Percentiles rank a stretch among this genome's conserved stretches.
Conservation (phyloP, 2,797 vertebrate species). For the Anguilla megastoma region DNA sequence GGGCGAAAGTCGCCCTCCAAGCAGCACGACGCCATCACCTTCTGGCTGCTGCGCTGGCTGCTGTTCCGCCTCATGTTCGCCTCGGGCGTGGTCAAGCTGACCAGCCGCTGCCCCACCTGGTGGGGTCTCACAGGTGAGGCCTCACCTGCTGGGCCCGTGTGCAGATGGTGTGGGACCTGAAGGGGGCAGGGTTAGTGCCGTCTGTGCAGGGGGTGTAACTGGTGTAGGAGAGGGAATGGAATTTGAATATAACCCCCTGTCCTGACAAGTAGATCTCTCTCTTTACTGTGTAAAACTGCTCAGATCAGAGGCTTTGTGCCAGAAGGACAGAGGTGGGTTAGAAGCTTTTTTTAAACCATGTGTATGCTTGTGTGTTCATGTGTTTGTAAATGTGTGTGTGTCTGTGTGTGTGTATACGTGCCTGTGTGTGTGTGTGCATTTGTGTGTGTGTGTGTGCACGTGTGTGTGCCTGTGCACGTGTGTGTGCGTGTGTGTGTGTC, state of each 20-base stretch:
- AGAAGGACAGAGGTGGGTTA: too few species aligned
- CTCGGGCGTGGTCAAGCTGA: constrained; percentile 92
- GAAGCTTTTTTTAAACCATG: not conserved
- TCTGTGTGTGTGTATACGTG: not conserved
- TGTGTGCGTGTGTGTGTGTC: not conserved
- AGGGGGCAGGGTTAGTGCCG: not conserved
- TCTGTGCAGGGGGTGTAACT: not conserved
- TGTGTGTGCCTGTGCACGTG: not conserved
- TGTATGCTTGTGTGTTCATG: not conserved
- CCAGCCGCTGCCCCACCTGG: constrained; percentile 92
- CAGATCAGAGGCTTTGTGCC: too few species aligned
- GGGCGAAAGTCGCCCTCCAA: constrained; percentile 50
- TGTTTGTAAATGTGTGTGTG: not conserved
- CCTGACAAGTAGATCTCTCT: too few species aligned
- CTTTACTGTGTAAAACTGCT: too few species aligned
- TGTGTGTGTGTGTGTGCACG: not conserved
- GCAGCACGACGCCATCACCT: constrained; percentile 77
- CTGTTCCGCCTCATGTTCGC: constrained; percentile 96
- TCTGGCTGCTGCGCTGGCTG: constrained; percentile 92
- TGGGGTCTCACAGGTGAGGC: constrained; percentile 90
- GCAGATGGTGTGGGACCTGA: not conserved
- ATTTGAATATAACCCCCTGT: too few species aligned
- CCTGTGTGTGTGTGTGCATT: not conserved
- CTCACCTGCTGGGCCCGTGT: not conserved
- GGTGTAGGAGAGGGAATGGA: not conserved